Evolutionary conservation across 2,888 invertebrate genomes (phyloP).

Genomic region (Pandemis corylana): DNA sequence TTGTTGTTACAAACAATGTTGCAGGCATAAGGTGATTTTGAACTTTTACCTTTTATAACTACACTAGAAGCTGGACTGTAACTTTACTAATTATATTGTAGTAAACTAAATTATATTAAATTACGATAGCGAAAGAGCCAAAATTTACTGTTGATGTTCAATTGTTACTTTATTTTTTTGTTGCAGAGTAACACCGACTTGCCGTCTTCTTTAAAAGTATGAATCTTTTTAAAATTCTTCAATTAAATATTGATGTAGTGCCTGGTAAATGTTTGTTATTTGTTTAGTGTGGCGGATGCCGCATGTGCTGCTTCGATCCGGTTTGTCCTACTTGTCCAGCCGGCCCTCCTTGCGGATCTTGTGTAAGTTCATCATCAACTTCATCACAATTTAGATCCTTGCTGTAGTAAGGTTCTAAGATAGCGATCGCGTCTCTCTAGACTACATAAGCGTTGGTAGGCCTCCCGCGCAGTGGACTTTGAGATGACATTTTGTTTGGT

Average conservation of each 20-base stretch:
- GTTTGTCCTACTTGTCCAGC: constrained; percentile 49
- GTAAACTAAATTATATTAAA: no score
- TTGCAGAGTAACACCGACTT: constrained; percentile 75
- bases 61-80: no score
- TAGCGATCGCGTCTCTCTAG: no score
- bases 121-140: no score
- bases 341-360: constrained; percentile 48
- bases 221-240: background rate
- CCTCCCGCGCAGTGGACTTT: no score
- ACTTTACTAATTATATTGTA: no score
- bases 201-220: constrained; percentile 70
- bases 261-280: background rate
- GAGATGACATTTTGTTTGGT: no score
- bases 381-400: background rate
- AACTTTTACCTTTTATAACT: background rate
- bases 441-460: no score
- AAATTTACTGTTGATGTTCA: no score
- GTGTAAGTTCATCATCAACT: constrained; percentile 33
- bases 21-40: constrained; percentile 61
- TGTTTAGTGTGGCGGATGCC: constrained; percentile 63
- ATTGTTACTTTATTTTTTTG: constrained; percentile 35
- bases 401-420: no score
- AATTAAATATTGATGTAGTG: background rate
- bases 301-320: constrained; percentile 48
- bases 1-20: constrained; percentile 68